Evolutionary conservation across 2,797 vertebrate genomes (phyloP).

Genomic region (Euphonia xanthogaster): DNA sequence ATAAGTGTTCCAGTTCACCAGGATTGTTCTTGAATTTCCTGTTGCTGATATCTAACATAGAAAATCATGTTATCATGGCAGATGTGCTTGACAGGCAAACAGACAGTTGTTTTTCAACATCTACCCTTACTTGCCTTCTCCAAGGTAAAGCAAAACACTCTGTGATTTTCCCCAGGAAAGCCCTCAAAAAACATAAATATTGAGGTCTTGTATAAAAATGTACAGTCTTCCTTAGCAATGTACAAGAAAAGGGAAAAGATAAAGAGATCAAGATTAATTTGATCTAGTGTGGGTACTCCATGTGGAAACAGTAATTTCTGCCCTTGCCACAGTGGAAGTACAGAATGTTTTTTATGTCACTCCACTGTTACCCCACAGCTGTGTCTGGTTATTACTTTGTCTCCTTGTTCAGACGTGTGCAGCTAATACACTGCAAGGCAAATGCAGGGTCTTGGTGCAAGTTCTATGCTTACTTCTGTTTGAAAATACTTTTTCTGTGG

Average conservation of each 20-base stretch:
- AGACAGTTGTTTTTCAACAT: neutral
- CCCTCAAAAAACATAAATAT: neutral
- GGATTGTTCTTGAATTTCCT: neutral
- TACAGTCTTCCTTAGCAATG: neutral
- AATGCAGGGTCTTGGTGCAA: neutral
- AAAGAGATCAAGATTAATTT: neutral
- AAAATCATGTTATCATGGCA: neutral
- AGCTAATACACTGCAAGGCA: neutral
- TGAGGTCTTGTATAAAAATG: neutral
- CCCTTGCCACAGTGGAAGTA: neutral
- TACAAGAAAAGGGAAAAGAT: neutral
- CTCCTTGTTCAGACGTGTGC: neutral
- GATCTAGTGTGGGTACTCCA: neutral
- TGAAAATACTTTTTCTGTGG: neutral
- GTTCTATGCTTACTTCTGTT: neutral
- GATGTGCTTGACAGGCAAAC: neutral
- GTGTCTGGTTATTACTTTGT: neutral
- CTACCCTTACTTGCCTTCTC: neutral
- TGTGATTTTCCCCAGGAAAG: neutral
- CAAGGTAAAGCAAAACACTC: neutral
- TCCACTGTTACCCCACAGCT: neutral
- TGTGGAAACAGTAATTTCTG: neutral
- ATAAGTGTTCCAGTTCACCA: neutral
- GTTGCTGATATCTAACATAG: neutral
- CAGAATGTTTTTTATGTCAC: neutral